Evolutionary conservation across 1,140 invertebrate species (phyloP).

Genomic region (Limonius californicus): DNA sequence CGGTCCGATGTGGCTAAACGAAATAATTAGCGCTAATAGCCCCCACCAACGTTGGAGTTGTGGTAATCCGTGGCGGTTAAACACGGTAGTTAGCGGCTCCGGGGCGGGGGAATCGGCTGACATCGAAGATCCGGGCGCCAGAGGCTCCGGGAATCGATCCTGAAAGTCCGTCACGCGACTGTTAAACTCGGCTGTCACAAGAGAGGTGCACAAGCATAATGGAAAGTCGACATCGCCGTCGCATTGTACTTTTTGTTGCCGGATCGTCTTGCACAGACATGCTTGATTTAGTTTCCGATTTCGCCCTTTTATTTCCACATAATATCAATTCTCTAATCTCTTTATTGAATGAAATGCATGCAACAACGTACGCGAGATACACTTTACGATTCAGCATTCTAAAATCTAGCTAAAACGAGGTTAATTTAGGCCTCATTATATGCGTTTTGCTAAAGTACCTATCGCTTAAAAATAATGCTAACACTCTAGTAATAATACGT

Average conservation of each 20-base stretch:
- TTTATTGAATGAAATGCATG: too few relatives aligned
- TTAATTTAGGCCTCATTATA: too few relatives aligned
- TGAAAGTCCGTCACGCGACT: neutral
- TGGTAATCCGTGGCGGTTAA: neutral
- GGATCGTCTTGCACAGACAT: neutral
- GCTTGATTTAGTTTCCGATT: neutral
- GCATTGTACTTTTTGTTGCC: neutral
- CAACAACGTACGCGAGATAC: too few relatives aligned
- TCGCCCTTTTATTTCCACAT: neutral
- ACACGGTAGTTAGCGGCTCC: neutral
- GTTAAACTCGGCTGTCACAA: neutral
- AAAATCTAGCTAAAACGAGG: too few relatives aligned
- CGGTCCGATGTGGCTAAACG: too few relatives aligned
- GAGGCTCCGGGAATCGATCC: neutral
- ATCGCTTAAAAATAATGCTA: too few relatives aligned
- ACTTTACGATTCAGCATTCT: too few relatives aligned
- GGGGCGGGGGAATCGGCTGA: neutral
- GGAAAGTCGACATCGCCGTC: neutral
- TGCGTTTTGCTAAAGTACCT: too few relatives aligned
- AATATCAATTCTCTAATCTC: too few relatives aligned
- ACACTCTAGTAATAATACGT: too few relatives aligned
- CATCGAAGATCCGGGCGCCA: neutral
- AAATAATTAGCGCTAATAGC: neutral
- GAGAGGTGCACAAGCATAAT: neutral
- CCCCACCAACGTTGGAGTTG: neutral